Evolutionary conservation across 2,113 vertebrate genomes (phyloP), one percentile per base, ranked within the genome.

Genomic region (Bos javanicus): DNA sequence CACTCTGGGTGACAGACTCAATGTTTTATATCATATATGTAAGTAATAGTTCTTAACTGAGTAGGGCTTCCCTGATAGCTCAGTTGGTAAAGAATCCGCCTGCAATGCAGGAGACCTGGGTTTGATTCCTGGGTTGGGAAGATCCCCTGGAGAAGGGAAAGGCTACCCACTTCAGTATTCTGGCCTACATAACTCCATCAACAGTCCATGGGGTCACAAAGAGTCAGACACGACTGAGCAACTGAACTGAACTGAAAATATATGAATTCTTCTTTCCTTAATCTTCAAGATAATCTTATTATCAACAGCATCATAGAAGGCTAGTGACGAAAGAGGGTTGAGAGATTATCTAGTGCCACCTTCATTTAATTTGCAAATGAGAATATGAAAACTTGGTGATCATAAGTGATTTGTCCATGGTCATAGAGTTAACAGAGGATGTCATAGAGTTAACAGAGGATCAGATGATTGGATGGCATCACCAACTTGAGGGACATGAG

Each of bases 371-470:
- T 82, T 95, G 12, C 30, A 91, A 96, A 93, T 89, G 26, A 91
- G 43, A 95, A 91, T 85, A 87, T 11, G 91, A 80, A 95, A 97
- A 92, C 57, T 67, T 56, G 64, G n/a, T 43, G 23, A 80, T 23
- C 16, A 21, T 56, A 90, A 48, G n/a, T 67, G 26, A 78, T 93
- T 67, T 71, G 46, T 13, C 50, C 48, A 85, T 43, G n/a, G 87
- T 56, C 46, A 46, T 33, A 84, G 21, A 90, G 8, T 71, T 67
- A 67, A 67, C n/a, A 71, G 64, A 71, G 8, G n/a, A 71, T 71
- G n/a, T n/a, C 16, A n/a, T 10, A 67, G 1, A 21, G 33, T 71
- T 71, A 36, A 71, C n/a, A 71, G 64, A 71, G 9, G 17, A 71
- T 71, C 17, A 71, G 64, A 36, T 11, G 64, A 5, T 36, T 71